phyloP scores from a whole-genome alignment of 2,797 vertebrate genomes.

The Labeo calbasu region DNA sequence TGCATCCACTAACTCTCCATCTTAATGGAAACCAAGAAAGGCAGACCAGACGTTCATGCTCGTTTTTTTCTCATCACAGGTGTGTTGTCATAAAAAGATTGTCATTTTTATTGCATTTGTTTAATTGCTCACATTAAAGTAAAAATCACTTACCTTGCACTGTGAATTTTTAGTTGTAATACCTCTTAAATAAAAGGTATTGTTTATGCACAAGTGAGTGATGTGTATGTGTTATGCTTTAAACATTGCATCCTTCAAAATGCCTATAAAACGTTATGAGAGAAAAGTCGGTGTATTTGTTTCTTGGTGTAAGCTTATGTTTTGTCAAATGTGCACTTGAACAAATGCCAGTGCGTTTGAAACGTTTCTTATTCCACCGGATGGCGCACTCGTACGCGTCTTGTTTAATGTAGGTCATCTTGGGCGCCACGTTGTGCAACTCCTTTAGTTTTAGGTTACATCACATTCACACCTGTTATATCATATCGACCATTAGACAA shows the following conservation, averaged over 20 bases:
- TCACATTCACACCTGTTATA: conserved; percentile 36
- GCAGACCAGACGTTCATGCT: background rate
- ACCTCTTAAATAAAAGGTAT: conserved; percentile 28
- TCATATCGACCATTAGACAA: background rate
- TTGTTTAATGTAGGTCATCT: conserved; percentile 33
- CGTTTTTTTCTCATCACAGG: background rate
- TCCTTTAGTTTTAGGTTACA: conserved; percentile 24
- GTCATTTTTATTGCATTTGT: background rate
- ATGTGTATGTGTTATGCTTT: background rate
- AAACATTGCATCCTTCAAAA: background rate
- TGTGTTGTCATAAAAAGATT: background rate
- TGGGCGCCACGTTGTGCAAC: conserved; percentile 24
- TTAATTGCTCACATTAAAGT: conserved; percentile 15
- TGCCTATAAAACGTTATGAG: background rate
- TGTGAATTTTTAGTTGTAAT: conserved; percentile 35
- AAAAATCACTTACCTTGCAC: conserved; percentile 15
- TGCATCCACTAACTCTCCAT: background rate
- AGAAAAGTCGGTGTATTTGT: background rate
- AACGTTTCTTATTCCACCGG: background rate
- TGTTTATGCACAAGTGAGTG: conserved; percentile 2
- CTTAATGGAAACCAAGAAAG: background rate
- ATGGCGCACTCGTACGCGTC: conserved; percentile 19
- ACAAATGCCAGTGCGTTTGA: background rate
- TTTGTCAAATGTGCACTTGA: background rate
- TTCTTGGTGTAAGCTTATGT: background rate